Evolutionary conservation across 2,797 vertebrate species (phyloP).

Genomic region (Cynodonichthys magdalenae): DNA sequence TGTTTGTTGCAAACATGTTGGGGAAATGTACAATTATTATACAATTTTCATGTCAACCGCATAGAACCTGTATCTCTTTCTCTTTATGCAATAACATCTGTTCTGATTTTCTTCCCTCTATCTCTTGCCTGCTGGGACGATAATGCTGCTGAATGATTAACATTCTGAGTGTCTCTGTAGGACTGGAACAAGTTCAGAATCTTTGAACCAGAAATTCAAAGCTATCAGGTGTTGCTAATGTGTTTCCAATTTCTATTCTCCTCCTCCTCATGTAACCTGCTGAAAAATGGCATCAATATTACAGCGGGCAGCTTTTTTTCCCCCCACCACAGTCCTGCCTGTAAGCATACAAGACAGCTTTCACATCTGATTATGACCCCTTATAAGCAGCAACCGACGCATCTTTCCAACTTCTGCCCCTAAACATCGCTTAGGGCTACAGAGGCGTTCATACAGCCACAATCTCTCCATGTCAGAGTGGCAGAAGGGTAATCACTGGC

Average conservation of each 20-base stretch:
- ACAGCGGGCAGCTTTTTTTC: constrained; percentile 55
- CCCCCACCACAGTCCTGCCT: constrained; percentile 64
- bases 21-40: constrained; percentile 20
- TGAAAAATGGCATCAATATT: constrained; percentile 74
- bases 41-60: constrained; percentile 7
- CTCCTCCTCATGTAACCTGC: constrained; percentile 59
- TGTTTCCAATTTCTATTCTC: constrained; percentile 72
- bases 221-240: constrained; percentile 79
- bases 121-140: constrained; percentile 48
- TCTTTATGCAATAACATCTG: constrained; percentile 28
- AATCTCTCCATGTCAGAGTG: constrained; percentile 71
- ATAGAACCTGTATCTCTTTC: constrained; percentile 38
- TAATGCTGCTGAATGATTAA: constrained; percentile 67
- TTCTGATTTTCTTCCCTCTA: constrained; percentile 34
- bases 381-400: constrained; percentile 66
- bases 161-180: constrained; percentile 58
- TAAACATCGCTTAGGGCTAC: constrained; percentile 76
- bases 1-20: constrained; percentile 35
- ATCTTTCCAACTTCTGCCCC: constrained; percentile 64
- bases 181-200: constrained; percentile 57
- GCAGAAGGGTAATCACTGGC: constrained; percentile 71
- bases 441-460: constrained; percentile 70
- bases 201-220: constrained; percentile 73
- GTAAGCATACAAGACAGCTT: constrained; percentile 79
- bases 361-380: constrained; percentile 79